Conservation (phyloP, 2,797 vertebrate genomes). For the Mus spretus region DNA sequence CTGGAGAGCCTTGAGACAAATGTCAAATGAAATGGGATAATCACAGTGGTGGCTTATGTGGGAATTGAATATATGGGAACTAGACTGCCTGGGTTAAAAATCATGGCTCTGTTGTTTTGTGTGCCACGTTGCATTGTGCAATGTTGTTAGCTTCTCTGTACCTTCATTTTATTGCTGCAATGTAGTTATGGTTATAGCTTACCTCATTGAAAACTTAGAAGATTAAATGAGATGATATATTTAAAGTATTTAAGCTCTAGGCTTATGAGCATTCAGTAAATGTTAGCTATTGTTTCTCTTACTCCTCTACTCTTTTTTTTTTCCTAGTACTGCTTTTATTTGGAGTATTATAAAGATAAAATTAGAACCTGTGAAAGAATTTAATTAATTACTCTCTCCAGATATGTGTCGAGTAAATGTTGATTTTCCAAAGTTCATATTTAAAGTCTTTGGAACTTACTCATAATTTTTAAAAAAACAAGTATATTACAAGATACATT, state of each 20-base stretch:
- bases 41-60: neutral
- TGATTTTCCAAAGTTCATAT: conserved; percentile 19
- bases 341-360: conserved; percentile 47
- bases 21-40: neutral
- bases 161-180: conserved; percentile 31
- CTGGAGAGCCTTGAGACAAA: neutral
- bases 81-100: conserved; percentile 16
- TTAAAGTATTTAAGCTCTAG: conserved; percentile 51
- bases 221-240: conserved; percentile 48
- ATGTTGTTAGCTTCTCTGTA: neutral
- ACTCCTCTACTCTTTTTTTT: neutral
- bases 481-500: conserved; percentile 34
- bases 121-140: neutral
- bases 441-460: neutral
- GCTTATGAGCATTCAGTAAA: conserved; percentile 45
- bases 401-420: neutral
- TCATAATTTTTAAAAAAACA: neutral
- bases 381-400: neutral
- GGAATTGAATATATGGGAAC: neutral
- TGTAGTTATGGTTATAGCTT: conserved; percentile 47
- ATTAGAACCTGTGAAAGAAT: conserved; percentile 13
- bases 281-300: conserved; percentile 51
- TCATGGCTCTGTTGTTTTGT: neutral
- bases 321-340: neutral
- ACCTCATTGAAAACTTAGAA: conserved; percentile 46